Evolutionary conservation across 2,888 invertebrate species (phyloP).

Genomic region (Drosophila ustulata): DNA sequence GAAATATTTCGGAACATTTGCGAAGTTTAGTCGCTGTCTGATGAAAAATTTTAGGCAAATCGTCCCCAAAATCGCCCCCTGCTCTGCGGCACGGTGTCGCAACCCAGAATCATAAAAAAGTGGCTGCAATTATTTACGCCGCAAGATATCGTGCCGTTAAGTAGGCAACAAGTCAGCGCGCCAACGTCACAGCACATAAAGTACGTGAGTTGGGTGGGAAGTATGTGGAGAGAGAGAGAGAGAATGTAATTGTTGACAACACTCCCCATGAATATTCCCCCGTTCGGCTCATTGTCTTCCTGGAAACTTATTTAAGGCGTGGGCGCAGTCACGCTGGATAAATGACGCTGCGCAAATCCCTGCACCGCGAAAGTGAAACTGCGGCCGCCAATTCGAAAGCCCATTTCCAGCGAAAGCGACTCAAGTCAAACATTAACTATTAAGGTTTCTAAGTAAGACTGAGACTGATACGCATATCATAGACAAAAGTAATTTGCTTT

Average conservation of each 20-base stretch:
- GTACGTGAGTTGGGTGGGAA: background rate
- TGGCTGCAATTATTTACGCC: slow-evolving; percentile 62
- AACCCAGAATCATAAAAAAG: slow-evolving; percentile 37
- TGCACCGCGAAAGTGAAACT: slow-evolving; percentile 9
- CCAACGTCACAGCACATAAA: slow-evolving; percentile 25
- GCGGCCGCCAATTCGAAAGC: background rate
- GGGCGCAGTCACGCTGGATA: slow-evolving; percentile 20
- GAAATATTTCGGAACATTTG: slow-evolving; percentile 74
- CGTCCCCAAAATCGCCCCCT: background rate
- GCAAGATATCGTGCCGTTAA: slow-evolving; percentile 51
- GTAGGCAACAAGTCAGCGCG: slow-evolving; percentile 56
- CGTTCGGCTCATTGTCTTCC: slow-evolving; percentile 44
- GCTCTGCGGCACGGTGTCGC: background rate
- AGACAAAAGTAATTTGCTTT: background rate
- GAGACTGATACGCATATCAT: background rate
- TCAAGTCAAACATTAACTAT: background rate
- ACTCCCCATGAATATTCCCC: slow-evolving; percentile 16
- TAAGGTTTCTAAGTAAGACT: background rate
- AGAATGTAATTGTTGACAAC: slow-evolving; percentile 52
- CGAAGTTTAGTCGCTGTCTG: slow-evolving; percentile 37
- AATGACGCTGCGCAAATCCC: slow-evolving; percentile 43
- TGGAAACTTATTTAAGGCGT: slow-evolving; percentile 43
- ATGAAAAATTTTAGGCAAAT: slow-evolving; percentile 54
- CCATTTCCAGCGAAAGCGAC: background rate
- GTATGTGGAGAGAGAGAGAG: background rate